Percentiles rank a stretch among this genome's conserved stretches.
Conservation (phyloP, 1,140 invertebrate genomes). For the Zeugodacus cucurbitae region DNA sequence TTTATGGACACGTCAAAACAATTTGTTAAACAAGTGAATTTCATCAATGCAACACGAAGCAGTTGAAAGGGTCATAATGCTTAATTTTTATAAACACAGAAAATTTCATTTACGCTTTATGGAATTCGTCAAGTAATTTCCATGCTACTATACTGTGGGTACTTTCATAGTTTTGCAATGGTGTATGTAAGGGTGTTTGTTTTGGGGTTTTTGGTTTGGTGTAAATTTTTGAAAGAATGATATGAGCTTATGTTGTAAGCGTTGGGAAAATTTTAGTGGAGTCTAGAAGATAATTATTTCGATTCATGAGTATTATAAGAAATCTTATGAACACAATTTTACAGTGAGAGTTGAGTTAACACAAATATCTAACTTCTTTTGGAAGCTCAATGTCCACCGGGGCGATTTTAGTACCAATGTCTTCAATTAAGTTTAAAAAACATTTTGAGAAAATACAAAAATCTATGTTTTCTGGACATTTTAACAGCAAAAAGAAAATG, state of each 20-base stretch:
- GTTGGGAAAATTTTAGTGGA: background rate
- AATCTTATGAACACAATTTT: too few species aligned
- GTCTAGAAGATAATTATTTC: too few species aligned
- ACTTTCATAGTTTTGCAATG: background rate
- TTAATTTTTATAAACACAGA: conserved; percentile 13
- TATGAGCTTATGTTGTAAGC: too few species aligned
- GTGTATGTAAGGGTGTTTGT: background rate
- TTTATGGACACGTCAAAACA: conserved; percentile 27
- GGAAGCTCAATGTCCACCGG: too few species aligned
- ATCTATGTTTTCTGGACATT: too few species aligned
- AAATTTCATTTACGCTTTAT: background rate
- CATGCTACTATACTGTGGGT: background rate
- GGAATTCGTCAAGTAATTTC: background rate
- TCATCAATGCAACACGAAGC: background rate
- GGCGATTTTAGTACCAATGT: too few species aligned
- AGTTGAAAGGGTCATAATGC: background rate
- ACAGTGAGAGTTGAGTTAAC: too few species aligned
- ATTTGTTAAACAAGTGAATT: conserved; percentile 27
- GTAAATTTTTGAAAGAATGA: background rate
- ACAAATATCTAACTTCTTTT: too few species aligned
- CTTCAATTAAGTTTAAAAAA: too few species aligned
- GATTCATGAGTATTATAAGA: too few species aligned
- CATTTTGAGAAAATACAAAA: too few species aligned
- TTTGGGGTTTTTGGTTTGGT: background rate
- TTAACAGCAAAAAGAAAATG: too few species aligned